phyloP scores from a whole-genome alignment of 1,140 invertebrate genomes.

The Venustaconcha ellipsiformis region DNA sequence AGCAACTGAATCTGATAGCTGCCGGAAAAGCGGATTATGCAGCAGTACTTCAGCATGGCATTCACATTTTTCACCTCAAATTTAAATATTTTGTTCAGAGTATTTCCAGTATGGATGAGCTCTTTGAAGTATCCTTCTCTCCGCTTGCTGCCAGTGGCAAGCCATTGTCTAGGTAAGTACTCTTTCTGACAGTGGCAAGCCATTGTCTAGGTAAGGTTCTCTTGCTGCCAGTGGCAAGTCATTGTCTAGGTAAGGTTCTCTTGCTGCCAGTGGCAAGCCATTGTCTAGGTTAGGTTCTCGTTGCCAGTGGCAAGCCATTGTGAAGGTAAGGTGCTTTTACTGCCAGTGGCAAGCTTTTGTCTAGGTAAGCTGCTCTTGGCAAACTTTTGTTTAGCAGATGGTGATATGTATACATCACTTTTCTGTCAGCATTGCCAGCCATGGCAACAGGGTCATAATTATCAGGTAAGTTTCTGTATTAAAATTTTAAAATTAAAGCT shows the following conservation, averaged over 20 bases:
- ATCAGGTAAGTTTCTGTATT: no score
- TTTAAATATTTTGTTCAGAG: conserved; percentile 96
- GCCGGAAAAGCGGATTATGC: conserved; percentile 87
- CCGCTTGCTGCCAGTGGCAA: conserved; percentile 94
- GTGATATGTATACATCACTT: no score
- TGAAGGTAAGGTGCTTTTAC: conserved; percentile 75
- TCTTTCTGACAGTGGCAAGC: conserved; percentile 92
- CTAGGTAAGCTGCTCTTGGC: no score
- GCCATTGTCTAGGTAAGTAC: conserved; percentile 84
- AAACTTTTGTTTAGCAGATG: no score
- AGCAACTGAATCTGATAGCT: conserved; percentile 95
- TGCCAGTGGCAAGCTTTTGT: no score
- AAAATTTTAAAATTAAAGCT: no score
- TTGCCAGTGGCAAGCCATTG: conserved; percentile 93
- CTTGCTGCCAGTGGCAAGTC: conserved; percentile 95
- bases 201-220: conserved; percentile 81
- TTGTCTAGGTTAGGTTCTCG: no score
- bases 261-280: no score
- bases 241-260: conserved; percentile 79
- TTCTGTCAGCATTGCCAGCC: no score
- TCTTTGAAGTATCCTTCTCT: conserved; percentile 98
- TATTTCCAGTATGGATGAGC: conserved; percentile 92
- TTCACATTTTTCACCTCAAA: conserved; percentile 95
- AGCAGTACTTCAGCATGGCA: conserved; percentile 87
- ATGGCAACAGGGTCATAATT: no score